phyloP scores from a whole-genome alignment of 2,113 vertebrate species.

The cattle (Bos taurus) region DNA sequence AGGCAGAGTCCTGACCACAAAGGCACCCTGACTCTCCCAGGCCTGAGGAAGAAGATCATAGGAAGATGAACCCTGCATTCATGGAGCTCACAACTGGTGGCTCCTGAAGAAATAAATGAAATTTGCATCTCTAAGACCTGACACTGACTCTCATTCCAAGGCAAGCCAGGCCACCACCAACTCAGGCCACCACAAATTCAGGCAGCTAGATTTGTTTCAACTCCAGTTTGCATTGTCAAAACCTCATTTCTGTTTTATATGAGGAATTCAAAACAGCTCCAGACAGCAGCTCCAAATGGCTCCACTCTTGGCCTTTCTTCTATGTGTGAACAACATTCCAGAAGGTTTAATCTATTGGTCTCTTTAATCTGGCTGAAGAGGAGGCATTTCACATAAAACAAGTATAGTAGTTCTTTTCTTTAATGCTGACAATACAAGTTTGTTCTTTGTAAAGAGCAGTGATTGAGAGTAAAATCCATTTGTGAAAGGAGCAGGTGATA shows the following conservation, averaged over 20 bases:
- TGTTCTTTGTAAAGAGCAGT: not conserved
- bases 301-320: not conserved
- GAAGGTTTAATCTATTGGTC: not conserved
- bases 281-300: not conserved
- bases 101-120: not conserved
- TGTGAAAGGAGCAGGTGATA: not conserved
- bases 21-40: not conserved
- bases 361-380: not conserved
- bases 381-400: not conserved
- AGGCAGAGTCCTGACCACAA: not conserved
- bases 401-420: not conserved
- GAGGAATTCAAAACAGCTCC: not conserved
- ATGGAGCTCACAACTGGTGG: accelerated
- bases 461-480: not conserved
- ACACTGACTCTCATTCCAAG: not conserved
- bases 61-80: not conserved
- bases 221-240: not conserved
- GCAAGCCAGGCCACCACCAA: not conserved
- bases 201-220: not conserved
- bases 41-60: not conserved
- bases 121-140: not conserved
- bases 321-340: not conserved
- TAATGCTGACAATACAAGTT: not conserved
- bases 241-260: not conserved
- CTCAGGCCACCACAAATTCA: not conserved